These are phyloP conservation scores for Choloepus hoffmanni DNA, from an alignment of 2,113 vertebrate genomes.

Conservation along the genomic window DNA sequence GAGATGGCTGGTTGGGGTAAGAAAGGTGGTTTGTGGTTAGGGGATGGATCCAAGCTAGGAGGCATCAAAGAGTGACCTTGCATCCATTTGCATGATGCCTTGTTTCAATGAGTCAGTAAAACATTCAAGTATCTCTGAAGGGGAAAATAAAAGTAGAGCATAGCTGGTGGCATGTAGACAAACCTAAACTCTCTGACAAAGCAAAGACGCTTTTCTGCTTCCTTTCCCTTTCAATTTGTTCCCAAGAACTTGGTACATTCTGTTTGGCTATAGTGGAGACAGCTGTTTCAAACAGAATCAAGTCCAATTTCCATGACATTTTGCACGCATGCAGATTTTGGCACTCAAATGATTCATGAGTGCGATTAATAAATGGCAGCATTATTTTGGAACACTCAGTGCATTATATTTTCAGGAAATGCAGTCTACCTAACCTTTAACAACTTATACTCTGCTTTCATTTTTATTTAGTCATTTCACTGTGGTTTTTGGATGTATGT, in stretches of 20 bases:
- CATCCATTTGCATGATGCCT: not conserved
- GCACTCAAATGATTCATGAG: constrained; percentile 76
- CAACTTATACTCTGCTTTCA: constrained; percentile 56
- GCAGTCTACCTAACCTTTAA: constrained; percentile 70
- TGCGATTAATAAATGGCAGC: constrained; percentile 80
- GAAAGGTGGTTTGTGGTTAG: not conserved
- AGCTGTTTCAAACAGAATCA: constrained; percentile 79
- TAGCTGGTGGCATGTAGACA: not conserved
- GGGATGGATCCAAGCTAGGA: not conserved
- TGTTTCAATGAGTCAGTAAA: not conserved
- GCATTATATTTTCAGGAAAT: constrained; percentile 76
- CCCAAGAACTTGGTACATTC: constrained; percentile 66
- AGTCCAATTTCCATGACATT: constrained; percentile 82
- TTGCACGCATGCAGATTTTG: constrained; percentile 76
- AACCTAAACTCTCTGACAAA: constrained; percentile 27
- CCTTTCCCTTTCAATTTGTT: constrained; percentile 65
- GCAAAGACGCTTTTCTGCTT: not conserved
- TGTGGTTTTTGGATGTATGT: constrained; percentile 40
- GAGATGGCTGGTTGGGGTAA: not conserved
- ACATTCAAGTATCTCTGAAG: not conserved
- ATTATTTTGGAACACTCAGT: constrained; percentile 71
- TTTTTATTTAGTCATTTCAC: constrained; percentile 67
- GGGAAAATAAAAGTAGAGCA: not conserved
- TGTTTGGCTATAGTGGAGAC: constrained; percentile 74
- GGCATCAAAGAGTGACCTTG: not conserved